Evolutionary conservation across 2,888 invertebrate genomes (phyloP).

Genomic region (Cantharis rufa): DNA sequence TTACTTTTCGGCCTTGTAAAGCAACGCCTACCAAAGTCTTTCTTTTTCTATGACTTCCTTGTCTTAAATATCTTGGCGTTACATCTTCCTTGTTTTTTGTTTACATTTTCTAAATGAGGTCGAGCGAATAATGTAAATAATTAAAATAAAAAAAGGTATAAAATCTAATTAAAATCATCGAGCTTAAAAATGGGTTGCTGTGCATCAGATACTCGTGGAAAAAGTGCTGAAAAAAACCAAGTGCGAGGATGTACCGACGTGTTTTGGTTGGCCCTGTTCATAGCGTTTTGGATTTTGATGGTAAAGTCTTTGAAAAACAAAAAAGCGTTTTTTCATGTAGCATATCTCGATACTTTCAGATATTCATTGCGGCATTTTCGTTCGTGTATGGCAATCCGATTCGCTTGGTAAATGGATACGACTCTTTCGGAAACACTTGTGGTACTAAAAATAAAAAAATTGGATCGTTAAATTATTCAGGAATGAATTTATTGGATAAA

Average conservation of each 20-base stretch:
- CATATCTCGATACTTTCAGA: conserved; percentile 58
- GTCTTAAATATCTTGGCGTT: neutral
- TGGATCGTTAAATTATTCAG: conserved; percentile 74
- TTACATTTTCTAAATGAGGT: neutral
- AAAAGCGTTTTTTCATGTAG: conserved; percentile 21
- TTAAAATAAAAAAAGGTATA: neutral
- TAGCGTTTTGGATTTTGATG: conserved; percentile 83
- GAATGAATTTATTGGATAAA: conserved; percentile 77
- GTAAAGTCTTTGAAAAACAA: conserved; percentile 57
- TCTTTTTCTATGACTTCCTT: neutral
- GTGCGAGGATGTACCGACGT: conserved; percentile 81
- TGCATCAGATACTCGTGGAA: conserved; percentile 67
- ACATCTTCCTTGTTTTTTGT: neutral
- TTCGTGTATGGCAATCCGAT: conserved; percentile 86
- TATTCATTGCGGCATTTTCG: conserved; percentile 83
- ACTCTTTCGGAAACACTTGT: conserved; percentile 94
- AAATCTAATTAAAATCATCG: neutral
- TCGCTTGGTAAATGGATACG: conserved; percentile 87
- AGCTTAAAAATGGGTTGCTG: conserved; percentile 65
- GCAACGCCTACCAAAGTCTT: neutral
- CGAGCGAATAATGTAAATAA: neutral
- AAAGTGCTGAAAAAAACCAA: conserved; percentile 54
- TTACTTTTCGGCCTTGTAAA: neutral
- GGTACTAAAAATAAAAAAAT: conserved; percentile 82
- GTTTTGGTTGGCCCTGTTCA: conserved; percentile 77